Conservation (phyloP, 2,113 vertebrate genomes). For the Rhea americana region DNA sequence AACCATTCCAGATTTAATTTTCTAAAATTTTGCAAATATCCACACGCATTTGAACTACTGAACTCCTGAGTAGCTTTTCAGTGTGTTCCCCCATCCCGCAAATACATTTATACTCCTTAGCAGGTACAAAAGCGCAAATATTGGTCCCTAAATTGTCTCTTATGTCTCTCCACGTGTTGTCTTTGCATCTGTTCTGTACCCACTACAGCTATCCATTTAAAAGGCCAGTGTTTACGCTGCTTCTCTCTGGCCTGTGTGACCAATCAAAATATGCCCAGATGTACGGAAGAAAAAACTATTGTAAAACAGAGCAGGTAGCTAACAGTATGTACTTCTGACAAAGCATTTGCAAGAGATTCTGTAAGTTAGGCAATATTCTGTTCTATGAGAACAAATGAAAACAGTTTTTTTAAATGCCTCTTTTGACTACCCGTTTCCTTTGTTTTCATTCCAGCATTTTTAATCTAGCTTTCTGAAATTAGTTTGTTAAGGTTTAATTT, state of each 20-base stretch:
- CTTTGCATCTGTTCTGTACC: background rate
- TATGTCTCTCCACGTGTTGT: background rate
- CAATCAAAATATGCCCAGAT: background rate
- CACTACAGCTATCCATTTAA: background rate
- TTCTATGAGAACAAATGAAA: slow-evolving; percentile 12
- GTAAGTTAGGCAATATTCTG: background rate
- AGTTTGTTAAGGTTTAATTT: background rate
- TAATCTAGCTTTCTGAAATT: slow-evolving; percentile 41
- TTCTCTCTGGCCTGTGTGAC: background rate
- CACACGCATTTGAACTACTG: background rate
- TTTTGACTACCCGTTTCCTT: slow-evolving; percentile 5
- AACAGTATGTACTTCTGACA: background rate
- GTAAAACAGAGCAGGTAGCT: background rate
- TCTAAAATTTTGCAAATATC: background rate
- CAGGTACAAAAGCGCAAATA: background rate
- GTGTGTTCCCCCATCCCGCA: background rate
- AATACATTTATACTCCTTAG: background rate
- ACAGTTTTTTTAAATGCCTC: slow-evolving; percentile 3
- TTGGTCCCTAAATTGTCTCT: background rate
- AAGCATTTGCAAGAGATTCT: background rate
- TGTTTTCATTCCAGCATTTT: slow-evolving; percentile 7
- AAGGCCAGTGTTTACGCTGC: background rate
- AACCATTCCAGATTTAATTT: background rate
- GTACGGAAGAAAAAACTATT: background rate
- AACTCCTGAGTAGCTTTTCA: background rate